A percentile compares a stretch with the other conserved stretches of the same genome.
Evolutionary conservation across 2,797 vertebrate genomes (phyloP).

Genomic region (Peromyscus eremicus): DNA sequence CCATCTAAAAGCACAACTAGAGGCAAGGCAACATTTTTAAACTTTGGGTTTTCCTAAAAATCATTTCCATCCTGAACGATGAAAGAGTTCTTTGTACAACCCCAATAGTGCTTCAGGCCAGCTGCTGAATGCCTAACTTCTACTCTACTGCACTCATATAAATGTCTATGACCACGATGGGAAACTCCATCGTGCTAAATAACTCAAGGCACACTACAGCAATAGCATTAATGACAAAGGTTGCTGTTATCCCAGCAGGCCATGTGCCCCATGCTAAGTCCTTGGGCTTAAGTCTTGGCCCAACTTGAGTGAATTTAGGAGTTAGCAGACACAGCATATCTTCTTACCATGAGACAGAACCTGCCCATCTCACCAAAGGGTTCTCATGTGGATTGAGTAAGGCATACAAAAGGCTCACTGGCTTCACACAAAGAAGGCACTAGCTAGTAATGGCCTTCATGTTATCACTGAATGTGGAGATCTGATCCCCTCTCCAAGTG

Average conservation of each 20-base stretch:
- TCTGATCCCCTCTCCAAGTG: background rate
- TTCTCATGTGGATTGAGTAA: rapidly evolving
- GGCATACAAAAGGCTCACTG: rapidly evolving
- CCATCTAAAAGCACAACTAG: background rate
- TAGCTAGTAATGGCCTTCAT: background rate
- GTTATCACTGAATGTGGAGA: background rate
- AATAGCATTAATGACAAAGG: background rate
- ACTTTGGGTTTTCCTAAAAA: background rate
- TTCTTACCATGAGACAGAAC: background rate
- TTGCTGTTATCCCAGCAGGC: too few species aligned
- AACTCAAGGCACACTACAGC: background rate
- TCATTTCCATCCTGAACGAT: background rate
- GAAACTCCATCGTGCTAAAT: background rate
- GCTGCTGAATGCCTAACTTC: background rate
- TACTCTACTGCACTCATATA: background rate
- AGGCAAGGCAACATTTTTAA: background rate
- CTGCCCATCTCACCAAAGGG: background rate
- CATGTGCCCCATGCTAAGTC: too few species aligned
- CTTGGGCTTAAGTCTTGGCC: background rate
- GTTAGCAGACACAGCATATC: rapidly evolving
- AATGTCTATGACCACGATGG: rapidly evolving
- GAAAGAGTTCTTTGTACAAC: background rate
- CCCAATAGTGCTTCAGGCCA: background rate
- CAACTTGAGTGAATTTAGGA: too few species aligned
- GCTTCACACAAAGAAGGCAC: background rate